phyloP scores from a whole-genome alignment of 2,797 vertebrate genomes.

The Sebastes cheni region DNA sequence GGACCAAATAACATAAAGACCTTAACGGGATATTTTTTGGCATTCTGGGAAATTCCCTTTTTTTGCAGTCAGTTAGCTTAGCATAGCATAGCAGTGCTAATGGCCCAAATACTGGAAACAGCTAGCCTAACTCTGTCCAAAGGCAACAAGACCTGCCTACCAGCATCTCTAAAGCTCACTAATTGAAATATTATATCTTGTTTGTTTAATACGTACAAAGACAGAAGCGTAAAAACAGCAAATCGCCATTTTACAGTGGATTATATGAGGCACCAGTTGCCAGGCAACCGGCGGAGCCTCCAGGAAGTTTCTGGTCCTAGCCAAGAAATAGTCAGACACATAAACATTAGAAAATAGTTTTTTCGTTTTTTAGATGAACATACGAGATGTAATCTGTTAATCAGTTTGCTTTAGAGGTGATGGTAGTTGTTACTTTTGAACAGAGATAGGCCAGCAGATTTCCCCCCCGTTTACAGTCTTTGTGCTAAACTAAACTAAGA shows the following conservation, averaged over 20 bases:
- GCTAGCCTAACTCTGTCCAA: neutral
- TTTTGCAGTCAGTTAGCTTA: neutral
- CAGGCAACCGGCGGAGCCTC: neutral
- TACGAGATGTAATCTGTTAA: neutral
- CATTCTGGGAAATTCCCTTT: neutral
- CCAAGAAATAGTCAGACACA: neutral
- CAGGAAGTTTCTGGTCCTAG: neutral
- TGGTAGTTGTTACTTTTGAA: neutral
- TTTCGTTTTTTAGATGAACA: neutral
- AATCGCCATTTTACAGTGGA: fast-evolving
- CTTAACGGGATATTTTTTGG: too few species aligned
- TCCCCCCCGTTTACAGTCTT: neutral
- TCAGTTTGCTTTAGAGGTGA: neutral
- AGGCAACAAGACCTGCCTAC: fast-evolving
- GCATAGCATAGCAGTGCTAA: neutral
- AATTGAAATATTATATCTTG: neutral
- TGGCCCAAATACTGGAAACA: neutral
- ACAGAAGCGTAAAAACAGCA: neutral
- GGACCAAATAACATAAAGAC: neutral
- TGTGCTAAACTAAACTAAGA: neutral
- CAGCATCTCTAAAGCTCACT: neutral
- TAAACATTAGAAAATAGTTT: neutral
- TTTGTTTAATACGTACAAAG: neutral
- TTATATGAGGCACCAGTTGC: neutral
- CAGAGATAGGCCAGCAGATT: neutral